Base-by-base conservation (phyloP, 2,888 invertebrate genomes). In the Melipona beecheii region DNA sequence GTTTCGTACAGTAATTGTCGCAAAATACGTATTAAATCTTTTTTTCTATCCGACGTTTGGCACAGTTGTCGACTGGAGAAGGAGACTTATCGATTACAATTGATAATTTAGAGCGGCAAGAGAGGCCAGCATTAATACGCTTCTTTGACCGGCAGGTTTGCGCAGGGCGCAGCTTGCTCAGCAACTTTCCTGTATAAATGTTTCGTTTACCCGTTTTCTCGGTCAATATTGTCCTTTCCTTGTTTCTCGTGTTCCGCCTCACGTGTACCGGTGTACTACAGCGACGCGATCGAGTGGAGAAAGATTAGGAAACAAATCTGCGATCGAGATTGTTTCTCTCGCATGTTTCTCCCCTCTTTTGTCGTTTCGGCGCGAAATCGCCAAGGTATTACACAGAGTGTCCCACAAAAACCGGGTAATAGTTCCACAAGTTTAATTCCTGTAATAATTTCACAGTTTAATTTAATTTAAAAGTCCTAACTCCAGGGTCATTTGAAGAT, bases 271-370 rank as follows among this genome's bases (percentile, higher is more conserved):
- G 2, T 17, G 43, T 56, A 31, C 31, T 0, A 62, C 27, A 66
- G 27, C 6, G 31, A n/a, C 56, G 27, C 27, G 24, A 62, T 69
- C 43, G 52, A 66, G n/a, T 36, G 54, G 24, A 74, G 27, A 74
- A 65, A 65, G 52, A 82, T 80, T 66, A 79, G 74, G 54, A 54
- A 72, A 82, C 43, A 70, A 80, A 74, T 70, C 64, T 13, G 36
- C n/a, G 56, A 76, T 56, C 56, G 24, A 36, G 36, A 64, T n/a
- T n/a, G n/a, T n/a, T n/a, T n/a, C 17, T 75, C 52, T 49, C 27
- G 27, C 27, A 0, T 19, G 43, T 54, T 24, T 24, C 11, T 27
- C 21, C 15, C 49, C 1, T 17, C 6, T 21, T 2, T 11, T 5
- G 27, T 27, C 27, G 27, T 27, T 27, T 27, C 27, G 27, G 27